phyloP scores from a whole-genome alignment of 2,113 vertebrate species.

The Sebastes schlegelii region DNA sequence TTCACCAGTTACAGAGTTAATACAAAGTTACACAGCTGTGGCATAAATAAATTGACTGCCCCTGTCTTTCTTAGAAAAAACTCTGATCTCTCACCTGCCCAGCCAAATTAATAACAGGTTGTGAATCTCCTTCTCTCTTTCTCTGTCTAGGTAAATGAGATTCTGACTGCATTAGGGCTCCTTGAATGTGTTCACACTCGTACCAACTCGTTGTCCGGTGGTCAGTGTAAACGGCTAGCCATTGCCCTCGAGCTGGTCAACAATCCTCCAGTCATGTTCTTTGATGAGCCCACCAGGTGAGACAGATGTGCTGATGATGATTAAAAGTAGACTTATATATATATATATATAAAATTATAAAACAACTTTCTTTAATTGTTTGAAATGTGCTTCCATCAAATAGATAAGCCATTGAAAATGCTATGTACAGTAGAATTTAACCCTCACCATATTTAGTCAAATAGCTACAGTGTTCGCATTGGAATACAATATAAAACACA shows the following conservation, averaged over 20 bases:
- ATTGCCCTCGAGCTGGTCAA: conserved; percentile 98
- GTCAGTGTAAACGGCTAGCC: conserved; percentile 95
- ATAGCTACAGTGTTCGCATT: not conserved
- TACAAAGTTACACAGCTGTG: too few relatives aligned
- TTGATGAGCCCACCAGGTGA: conserved; percentile 98
- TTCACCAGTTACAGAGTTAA: too few relatives aligned
- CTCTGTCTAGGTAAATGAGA: conserved; percentile 90
- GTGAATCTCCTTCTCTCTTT: not conserved
- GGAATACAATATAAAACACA: not conserved
- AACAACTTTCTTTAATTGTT: not conserved
- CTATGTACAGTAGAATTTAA: not conserved
- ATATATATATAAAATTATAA: not conserved
- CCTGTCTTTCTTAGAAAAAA: too few relatives aligned
- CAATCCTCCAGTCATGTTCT: conserved; percentile 99
- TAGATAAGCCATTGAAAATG: not conserved
- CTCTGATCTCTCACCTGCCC: too few relatives aligned
- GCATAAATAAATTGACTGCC: too few relatives aligned
- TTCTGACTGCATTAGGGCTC: conserved; percentile 93
- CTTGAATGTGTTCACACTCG: conserved; percentile 93
- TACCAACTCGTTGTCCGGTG: conserved; percentile 91
- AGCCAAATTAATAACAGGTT: too few relatives aligned
- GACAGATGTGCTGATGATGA: not conserved
- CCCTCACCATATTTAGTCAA: not conserved
- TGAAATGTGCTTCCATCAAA: not conserved
- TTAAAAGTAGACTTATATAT: not conserved